Evolutionary conservation across 2,113 vertebrate genomes (phyloP).

Genomic region (Opisthocomus hoazin): DNA sequence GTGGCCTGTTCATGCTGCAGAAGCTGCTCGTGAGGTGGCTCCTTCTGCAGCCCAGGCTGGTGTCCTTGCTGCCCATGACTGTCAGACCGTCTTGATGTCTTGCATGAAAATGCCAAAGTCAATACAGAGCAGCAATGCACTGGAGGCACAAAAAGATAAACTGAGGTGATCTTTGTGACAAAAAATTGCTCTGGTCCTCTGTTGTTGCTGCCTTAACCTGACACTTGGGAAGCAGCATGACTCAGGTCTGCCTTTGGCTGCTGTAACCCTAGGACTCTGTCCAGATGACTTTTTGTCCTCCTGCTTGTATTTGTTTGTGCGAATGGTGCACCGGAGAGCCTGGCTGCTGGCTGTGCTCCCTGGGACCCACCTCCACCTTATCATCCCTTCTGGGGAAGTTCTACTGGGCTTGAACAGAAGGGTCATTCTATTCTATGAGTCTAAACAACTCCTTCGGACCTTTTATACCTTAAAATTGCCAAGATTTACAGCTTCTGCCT

Average conservation of each 20-base stretch:
- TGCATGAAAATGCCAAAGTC: neutral
- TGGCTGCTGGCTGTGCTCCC: neutral
- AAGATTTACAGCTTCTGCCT: neutral
- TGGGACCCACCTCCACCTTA: rapidly evolving
- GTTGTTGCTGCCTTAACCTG: neutral
- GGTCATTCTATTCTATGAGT: neutral
- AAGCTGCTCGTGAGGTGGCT: neutral
- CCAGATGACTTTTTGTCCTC: neutral
- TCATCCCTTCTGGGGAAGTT: neutral
- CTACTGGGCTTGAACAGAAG: neutral
- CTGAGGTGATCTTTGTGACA: neutral
- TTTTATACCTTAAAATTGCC: too few species aligned
- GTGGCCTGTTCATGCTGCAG: neutral
- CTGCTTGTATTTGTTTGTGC: rapidly evolving
- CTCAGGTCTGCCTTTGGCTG: neutral
- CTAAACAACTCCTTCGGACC: neutral
- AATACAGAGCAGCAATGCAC: neutral
- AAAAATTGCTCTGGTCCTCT: neutral
- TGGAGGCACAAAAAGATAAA: neutral
- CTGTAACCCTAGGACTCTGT: neutral
- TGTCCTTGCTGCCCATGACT: neutral
- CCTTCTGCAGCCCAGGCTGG: neutral
- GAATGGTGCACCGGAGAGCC: neutral
- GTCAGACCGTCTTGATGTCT: neutral
- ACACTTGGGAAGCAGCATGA: neutral